Percentiles rank a stretch among this genome's conserved stretches.
phyloP scores from a whole-genome alignment of 1,140 invertebrate genomes.

The Hesperophylax magnus region DNA sequence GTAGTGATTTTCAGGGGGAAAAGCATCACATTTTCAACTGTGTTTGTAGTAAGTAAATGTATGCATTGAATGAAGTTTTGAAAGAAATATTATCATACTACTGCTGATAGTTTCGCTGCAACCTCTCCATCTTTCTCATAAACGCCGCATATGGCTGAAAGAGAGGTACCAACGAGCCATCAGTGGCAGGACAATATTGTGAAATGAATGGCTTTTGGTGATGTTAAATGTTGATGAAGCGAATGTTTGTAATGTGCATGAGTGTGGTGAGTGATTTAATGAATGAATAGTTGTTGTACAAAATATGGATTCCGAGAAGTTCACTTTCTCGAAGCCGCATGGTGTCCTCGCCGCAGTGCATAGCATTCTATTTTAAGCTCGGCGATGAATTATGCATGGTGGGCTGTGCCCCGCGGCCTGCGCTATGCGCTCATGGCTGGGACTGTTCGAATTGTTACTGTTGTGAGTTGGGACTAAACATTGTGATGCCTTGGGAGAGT shows the following conservation, averaged over 20 bases:
- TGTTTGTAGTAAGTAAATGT: background rate
- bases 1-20: no score
- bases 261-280: background rate
- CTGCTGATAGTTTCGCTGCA: no score
- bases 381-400: constrained; percentile 9
- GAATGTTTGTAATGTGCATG: background rate
- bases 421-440: no score
- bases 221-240: background rate
- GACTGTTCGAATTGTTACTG: constrained; percentile 6
- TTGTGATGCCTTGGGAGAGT: background rate
- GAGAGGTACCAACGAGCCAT: no score
- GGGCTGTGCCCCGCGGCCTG: background rate
- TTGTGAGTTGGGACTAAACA: constrained; percentile 3
- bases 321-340: constrained; percentile 2
- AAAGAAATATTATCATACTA: no score
- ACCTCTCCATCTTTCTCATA: no score
- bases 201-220: background rate
- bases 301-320: constrained; percentile 1
- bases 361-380: constrained; percentile 26
- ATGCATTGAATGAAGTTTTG: background rate
- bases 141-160: no score
- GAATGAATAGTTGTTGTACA: background rate
- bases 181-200: no score
- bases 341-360: constrained; percentile 7
- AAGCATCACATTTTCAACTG: no score